A percentile compares a stretch with the other conserved stretches of the same genome.
phyloP scores from a whole-genome alignment of 2,113 vertebrate genomes.

The Synodontis membranacea region DNA sequence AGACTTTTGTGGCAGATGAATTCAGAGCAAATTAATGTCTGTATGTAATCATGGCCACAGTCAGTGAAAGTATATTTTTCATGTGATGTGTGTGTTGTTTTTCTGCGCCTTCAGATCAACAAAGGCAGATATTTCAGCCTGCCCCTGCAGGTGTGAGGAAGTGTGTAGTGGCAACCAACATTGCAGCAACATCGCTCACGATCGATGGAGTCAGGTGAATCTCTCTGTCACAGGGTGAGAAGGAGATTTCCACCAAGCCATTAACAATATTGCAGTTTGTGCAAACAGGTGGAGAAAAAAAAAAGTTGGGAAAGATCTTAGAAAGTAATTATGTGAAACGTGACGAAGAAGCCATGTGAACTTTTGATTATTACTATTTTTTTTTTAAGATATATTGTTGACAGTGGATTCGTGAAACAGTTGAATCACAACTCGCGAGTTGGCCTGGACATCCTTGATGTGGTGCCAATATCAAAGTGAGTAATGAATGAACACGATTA shows the following conservation, averaged over 20 bases:
- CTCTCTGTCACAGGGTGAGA: not conserved
- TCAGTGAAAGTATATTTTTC: not conserved
- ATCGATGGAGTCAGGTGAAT: conserved; percentile 90
- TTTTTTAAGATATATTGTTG: conserved; percentile 84
- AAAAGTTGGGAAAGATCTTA: not conserved
- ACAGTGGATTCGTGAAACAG: conserved; percentile 97
- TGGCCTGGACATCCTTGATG: conserved; percentile 91
- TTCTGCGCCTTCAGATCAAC: conserved; percentile 82
- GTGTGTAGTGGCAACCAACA: conserved; percentile 95
- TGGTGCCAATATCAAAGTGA: conserved; percentile 97
- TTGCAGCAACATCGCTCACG: conserved; percentile 94
- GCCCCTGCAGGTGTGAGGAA: conserved; percentile 88
- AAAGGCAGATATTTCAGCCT: conserved; percentile 91
- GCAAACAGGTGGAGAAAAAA: too few species aligned
- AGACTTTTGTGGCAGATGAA: not conserved
- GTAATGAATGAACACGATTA: conserved; percentile 53
- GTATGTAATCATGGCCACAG: not conserved
- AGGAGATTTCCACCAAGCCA: not conserved
- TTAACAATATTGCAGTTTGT: not conserved
- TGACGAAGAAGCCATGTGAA: not conserved
- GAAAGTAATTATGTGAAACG: not conserved
- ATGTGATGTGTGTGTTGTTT: not conserved
- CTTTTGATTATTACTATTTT: not conserved
- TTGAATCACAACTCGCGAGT: conserved; percentile 92
- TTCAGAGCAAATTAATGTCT: not conserved